Percentiles rank a stretch among this genome's conserved stretches.
These are phyloP conservation scores for Sebastolobus alascanus DNA, from an alignment of 2,797 vertebrate genomes.

Conservation along the genomic window DNA sequence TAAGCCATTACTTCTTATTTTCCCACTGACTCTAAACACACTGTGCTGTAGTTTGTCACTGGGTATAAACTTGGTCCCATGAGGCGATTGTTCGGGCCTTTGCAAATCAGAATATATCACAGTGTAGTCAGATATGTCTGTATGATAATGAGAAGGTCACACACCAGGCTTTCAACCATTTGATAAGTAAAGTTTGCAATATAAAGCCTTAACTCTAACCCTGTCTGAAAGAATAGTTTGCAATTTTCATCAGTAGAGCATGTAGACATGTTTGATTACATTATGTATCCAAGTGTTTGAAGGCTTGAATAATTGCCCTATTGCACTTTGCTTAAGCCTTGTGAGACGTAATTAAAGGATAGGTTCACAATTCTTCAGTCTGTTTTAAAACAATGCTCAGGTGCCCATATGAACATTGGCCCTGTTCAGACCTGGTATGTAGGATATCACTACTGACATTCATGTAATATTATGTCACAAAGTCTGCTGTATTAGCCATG, in stretches of 20 bases:
- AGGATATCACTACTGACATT: no score
- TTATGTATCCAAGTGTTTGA: not conserved
- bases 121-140: not conserved
- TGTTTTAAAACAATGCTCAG: no score
- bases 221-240: not conserved
- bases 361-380: not conserved
- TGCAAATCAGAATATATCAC: constrained; percentile 1
- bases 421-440: no score
- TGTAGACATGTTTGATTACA: not conserved
- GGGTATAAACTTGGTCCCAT: not conserved
- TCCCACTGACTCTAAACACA: not conserved
- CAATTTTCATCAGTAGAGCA: not conserved
- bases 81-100: not conserved
- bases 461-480: no score
- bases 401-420: no score
- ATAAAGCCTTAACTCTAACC: not conserved
- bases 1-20: constrained; percentile 10
- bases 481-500: no score
- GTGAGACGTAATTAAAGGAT: not conserved
- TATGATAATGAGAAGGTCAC: not conserved
- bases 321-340: not conserved
- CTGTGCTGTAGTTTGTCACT: constrained; percentile 20
- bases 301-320: not conserved
- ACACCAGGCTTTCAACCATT: not conserved
- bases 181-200: not conserved